Base-by-base conservation (phyloP, 2,113 vertebrate genomes). In the Phaetusa simplex region DNA sequence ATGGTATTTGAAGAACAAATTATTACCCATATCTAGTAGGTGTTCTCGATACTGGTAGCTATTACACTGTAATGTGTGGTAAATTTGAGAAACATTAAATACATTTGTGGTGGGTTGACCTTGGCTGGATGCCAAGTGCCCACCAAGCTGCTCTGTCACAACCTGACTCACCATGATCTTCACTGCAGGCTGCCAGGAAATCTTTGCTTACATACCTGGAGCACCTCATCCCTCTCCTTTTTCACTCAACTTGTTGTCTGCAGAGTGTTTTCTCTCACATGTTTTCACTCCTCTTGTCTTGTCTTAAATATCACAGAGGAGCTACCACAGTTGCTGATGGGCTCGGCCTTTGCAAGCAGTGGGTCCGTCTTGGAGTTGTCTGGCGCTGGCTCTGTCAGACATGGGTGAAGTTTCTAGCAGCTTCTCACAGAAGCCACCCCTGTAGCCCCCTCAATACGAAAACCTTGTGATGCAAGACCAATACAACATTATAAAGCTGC, bases 181-280 rank as follows among this genome's bases (percentile, higher is more conserved):
- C 12, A 23, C 6, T 4, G 38, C 0, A 1, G 7, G 4, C 30
- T 78, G 22, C 30, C 32, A 3, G 0, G 0, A 27, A 59, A 67
- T 11, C 15, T 56, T 52, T 58, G 12, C 29, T 73, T 22, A 0
- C 0, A 9, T 1, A 4, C 12, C 53, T 34, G 11, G 6, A 71
- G 4, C 14, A 32, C 3, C 8, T 65, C 14, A 20, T 55, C 5
- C 38, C 5, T 5, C 12, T 49, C 15, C 24, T 78, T 53, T 32
- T 61, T 40, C 40, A 52, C 8, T 55, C 26, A 47, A 34, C 19
- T 83, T 58, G 34, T 19, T 52, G 22, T 43, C 36, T 73, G 27
- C 30, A 78, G 8, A 12, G 12, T 21, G 69, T 17, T 55, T 55
- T 55, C 38, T 34, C 18, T 52, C 22, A 36, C 13, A 9, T 49